Percentiles rank a stretch among this genome's conserved stretches.
Conservation (phyloP, 2,888 invertebrate genomes). For the Cheilosia grossa region DNA sequence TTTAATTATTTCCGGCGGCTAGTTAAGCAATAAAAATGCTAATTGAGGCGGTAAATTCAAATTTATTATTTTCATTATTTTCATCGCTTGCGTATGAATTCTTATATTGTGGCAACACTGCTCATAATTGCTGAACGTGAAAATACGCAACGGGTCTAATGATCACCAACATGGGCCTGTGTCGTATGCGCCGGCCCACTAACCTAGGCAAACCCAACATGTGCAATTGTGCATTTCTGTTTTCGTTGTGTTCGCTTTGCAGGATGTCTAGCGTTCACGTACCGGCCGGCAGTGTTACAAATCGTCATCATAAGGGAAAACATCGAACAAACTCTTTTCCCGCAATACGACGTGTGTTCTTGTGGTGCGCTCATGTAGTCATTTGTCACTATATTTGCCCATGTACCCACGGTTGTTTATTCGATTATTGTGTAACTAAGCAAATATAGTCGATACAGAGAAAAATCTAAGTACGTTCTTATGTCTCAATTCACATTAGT, state of each 20-base stretch:
- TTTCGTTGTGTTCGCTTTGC: conserved; percentile 58
- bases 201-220: conserved; percentile 51
- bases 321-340: conserved; percentile 44
- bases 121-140: conserved; percentile 64
- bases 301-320: conserved; percentile 69
- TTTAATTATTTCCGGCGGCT: too few species aligned
- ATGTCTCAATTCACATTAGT: neutral
- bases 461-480: conserved; percentile 16
- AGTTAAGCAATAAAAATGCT: too few species aligned
- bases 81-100: too few species aligned
- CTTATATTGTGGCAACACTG: neutral
- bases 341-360: conserved; percentile 29
- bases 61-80: too few species aligned
- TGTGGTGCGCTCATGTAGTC: conserved; percentile 58
- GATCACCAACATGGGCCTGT: conserved; percentile 43
- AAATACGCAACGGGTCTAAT: conserved; percentile 64
- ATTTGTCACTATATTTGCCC: conserved; percentile 68
- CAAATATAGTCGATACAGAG: conserved; percentile 14
- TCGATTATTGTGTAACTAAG: conserved; percentile 39
- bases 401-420: conserved; percentile 64
- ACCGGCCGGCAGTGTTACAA: conserved; percentile 37
- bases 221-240: conserved; percentile 38
- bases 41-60: too few species aligned
- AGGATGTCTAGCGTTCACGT: conserved; percentile 42
- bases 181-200: conserved; percentile 30